A percentile compares a stretch with the other conserved stretches of the same genome.
Conservation (phyloP, 2,888 invertebrate species). For the Liodrosophila aerea region DNA sequence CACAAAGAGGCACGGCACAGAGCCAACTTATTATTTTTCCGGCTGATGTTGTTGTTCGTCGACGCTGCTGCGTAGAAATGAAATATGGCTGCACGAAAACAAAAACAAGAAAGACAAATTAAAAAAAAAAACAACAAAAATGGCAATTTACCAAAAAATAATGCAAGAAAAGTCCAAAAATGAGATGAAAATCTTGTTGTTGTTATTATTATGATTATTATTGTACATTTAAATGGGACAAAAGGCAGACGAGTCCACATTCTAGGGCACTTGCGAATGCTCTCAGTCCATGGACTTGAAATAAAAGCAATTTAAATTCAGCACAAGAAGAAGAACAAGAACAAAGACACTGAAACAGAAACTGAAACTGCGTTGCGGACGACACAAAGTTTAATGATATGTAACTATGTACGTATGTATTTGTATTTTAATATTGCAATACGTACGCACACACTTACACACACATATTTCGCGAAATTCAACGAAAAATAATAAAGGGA, state of each 20-base stretch:
- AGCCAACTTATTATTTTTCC: constrained; percentile 53
- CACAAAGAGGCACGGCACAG: constrained; percentile 21
- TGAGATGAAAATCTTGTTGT: constrained; percentile 38
- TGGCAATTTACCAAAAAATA: constrained; percentile 80
- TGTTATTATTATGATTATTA: constrained; percentile 18
- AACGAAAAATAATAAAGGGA: too few species aligned
- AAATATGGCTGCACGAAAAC: constrained; percentile 55
- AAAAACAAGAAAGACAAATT: constrained; percentile 32
- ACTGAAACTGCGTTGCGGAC: constrained; percentile 42
- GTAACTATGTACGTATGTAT: neutral
- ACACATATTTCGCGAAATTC: too few species aligned
- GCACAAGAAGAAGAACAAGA: constrained; percentile 15
- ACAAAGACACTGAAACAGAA: constrained; percentile 45
- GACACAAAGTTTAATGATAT: constrained; percentile 16
- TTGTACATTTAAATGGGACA: constrained; percentile 33
- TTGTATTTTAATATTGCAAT: neutral
- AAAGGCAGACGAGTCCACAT: constrained; percentile 31
- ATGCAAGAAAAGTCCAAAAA: constrained; percentile 54
- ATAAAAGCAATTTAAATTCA: constrained; percentile 30
- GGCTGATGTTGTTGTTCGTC: constrained; percentile 40
- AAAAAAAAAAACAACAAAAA: constrained; percentile 41
- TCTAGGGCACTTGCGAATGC: constrained; percentile 31
- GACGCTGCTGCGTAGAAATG: constrained; percentile 55
- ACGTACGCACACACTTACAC: neutral
- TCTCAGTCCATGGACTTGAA: constrained; percentile 25